Percentiles rank a stretch among this genome's conserved stretches.
phyloP scores from a whole-genome alignment of 1,140 invertebrate species.

The Limonius californicus region DNA sequence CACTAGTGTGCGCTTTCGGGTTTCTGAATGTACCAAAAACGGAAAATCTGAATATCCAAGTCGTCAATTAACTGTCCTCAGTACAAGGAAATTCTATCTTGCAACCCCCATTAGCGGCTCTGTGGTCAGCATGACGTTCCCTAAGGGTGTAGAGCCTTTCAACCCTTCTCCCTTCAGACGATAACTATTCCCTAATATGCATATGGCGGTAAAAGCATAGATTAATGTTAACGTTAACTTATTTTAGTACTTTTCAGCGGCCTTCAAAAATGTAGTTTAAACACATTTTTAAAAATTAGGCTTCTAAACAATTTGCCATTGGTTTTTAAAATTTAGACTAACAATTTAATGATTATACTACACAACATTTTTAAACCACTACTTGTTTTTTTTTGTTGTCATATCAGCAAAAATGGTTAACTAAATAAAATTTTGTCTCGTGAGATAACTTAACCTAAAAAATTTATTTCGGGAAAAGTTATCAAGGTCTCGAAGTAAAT shows the following conservation, averaged over 20 bases:
- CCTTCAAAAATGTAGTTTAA: too few relatives aligned
- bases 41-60: slow-evolving; percentile 8
- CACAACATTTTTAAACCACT: too few relatives aligned
- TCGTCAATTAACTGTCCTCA: slow-evolving; percentile 10
- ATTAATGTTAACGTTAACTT: neutral
- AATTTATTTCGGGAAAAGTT: neutral
- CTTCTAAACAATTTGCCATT: too few relatives aligned
- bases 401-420: too few relatives aligned
- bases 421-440: too few relatives aligned
- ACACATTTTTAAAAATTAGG: too few relatives aligned
- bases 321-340: too few relatives aligned
- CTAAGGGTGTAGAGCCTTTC: slow-evolving; percentile 7
- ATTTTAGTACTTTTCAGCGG: too few relatives aligned
- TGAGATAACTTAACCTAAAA: too few relatives aligned
- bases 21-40: slow-evolving; percentile 2
- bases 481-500: neutral
- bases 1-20: neutral
- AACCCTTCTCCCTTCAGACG: neutral
- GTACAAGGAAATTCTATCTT: slow-evolving; percentile 13
- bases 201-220: neutral
- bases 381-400: too few relatives aligned
- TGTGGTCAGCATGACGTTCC: slow-evolving; percentile 5
- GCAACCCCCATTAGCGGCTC: slow-evolving; percentile 7
- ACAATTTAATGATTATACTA: too few relatives aligned
- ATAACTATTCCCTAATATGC: slow-evolving; percentile 9